A percentile compares a stretch with the other conserved stretches of the same genome.
Conservation (phyloP, 2,113 vertebrate species). For the Helogale parvula region DNA sequence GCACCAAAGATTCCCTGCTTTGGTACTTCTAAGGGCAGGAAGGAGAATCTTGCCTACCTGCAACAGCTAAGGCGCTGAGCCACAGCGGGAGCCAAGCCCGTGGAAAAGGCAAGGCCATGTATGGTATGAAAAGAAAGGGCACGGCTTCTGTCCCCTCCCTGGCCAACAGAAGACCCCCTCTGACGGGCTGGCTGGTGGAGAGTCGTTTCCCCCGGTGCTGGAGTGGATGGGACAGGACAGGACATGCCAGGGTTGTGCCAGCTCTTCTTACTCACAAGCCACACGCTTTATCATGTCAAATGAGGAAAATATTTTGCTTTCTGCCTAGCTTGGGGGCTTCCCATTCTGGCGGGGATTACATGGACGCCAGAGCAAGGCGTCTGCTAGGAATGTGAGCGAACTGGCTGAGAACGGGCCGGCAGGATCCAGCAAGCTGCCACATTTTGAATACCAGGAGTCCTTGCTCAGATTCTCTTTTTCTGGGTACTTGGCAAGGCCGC, state of each 20-base stretch:
- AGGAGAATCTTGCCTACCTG: neutral
- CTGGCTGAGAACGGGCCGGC: slow-evolving; percentile 54
- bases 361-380: neutral
- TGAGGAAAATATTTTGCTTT: slow-evolving; percentile 65
- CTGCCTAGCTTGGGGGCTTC: slow-evolving; percentile 64
- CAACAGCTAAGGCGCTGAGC: neutral
- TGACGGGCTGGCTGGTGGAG: neutral
- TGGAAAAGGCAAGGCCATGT: neutral
- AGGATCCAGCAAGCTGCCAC: slow-evolving; percentile 60
- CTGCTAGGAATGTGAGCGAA: slow-evolving; percentile 66
- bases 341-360: slow-evolving; percentile 57
- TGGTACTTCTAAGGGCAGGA: neutral
- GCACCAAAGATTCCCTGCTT: neutral
- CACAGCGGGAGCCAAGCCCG: no score
- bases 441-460: neutral
- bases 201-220: neutral
- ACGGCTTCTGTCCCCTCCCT: neutral
- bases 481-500: neutral
- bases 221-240: neutral
- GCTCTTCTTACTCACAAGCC: slow-evolving; percentile 50
- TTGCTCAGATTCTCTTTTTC: neutral
- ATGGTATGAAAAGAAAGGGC: fast-evolving
- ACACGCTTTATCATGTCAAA: slow-evolving; percentile 65
- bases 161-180: neutral
- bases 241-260: neutral